Base-by-base conservation (phyloP, 1,140 invertebrate genomes). In the Heterodera carotae region DNA sequence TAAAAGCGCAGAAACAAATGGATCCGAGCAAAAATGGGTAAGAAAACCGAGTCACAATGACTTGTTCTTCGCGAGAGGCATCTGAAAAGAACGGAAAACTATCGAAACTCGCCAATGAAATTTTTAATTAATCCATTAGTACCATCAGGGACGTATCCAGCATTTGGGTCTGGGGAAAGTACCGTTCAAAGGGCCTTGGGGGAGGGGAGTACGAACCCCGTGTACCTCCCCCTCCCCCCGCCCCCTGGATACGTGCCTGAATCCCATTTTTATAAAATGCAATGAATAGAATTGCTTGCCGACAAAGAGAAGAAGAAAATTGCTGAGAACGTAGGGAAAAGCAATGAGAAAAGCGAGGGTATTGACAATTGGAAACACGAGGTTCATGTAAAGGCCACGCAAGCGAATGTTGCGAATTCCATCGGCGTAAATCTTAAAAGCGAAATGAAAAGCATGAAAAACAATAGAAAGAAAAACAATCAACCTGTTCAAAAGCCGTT, bases 341-440 rank as follows among this genome's bases (percentile, higher is more conserved):
- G 79, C 76, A 29, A 88, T 87, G 25, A 80, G 59, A 48, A 86
- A 73, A 12, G 80, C 76, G 22, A 88, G 39, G 8, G 71, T 72
- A 36, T 92, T 92, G 76, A 97, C 93, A 3, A 96, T 92, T 0
- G 97, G 97, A 8, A 93, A 91, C 8, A 95, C 94, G 70, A 98
- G 89, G 77, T 94, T 91, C 5, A 90, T 90, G 73, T 98, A 90
- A 34, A 99, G 92, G 84, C 94, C 93, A 77, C 91, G 92, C 34
- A 98, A 89, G 88, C 96, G 93, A 90, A 98, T 94, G 82, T 96
- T 94, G 4, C 94, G 89, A 48, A 98, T 91, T 1, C 97, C 97
- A 86, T 97, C 94, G 76, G 91, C 90, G 84, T 92, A 92, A 27
- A 92, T 89, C 90, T 91, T 81, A 36, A 84, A 82, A 31, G 67